Evolutionary conservation across 2,797 vertebrate species (phyloP), one percentile per base, ranked within the genome.

Genomic region (Heliangelus exortis): DNA sequence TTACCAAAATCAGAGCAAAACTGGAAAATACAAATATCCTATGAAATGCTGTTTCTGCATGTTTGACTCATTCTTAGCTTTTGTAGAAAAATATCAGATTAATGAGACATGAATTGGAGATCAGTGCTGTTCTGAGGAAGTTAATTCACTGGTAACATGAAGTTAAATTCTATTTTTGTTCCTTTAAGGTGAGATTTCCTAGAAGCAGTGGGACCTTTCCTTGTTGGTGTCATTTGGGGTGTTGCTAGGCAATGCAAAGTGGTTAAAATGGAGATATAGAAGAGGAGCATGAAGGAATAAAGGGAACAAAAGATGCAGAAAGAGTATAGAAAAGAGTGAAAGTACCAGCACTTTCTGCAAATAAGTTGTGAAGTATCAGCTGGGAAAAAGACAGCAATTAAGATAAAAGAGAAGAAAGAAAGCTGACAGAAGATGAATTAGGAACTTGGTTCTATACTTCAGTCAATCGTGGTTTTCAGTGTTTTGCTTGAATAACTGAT

Each of bases 221-320:
- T 92, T 81, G 63, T 50, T 89, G 53, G 53, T 76, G 89, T 78
- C 81, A n/a, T 87, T 93, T 82, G 58, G 62, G 28, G 45, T 55
- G 95, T 97, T 96, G 94, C 95, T 95, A 90, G 92, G 92, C 92
- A 93, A 94, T 94, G 39, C 48, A 50, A 82, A 87, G 51, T 41
- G 58, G 78, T 69, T 91, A 74, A 87, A 89, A 65, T 66, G 79
- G 75, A 92, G 79, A 72, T 57, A 66, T 21, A 45, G 55, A 76
- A 81, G 90, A 91, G 59, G 57, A 92, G 71, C 3, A 6, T 8
- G 48, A 45, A 90, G 62, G 72, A 86, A 95, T 53, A 59, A 73
- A 85, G 74, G 89, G 36, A 83, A 59, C 3, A 63, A 79, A 7
- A 82, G 79, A 47, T 47, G 51, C 1, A 33, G 77, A 74, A 88